Conservation (phyloP, 2,888 invertebrate species). For the Adela reaumurella region DNA sequence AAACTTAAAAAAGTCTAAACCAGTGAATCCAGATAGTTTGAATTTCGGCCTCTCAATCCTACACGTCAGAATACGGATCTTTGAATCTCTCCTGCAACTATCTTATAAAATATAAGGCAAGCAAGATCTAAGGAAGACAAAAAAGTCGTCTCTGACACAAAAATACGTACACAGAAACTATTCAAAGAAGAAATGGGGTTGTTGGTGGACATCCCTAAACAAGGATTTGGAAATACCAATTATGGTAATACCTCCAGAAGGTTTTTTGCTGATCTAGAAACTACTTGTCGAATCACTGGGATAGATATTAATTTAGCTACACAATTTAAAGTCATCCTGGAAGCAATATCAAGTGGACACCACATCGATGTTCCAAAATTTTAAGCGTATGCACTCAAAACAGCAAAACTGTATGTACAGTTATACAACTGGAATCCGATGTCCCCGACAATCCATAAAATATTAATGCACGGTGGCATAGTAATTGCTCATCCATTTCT, state of each 20-base stretch:
- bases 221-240: constrained; percentile 18
- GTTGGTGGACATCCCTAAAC: constrained; percentile 16
- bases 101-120: constrained; percentile 12
- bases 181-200: constrained; percentile 13
- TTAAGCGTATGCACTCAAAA: constrained; percentile 3
- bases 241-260: constrained; percentile 18
- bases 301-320: constrained; percentile 11
- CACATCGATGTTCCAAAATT: constrained; percentile 9
- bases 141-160: constrained; percentile 5
- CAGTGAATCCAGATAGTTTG: constrained; percentile 2
- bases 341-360: constrained; percentile 7
- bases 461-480: constrained; percentile 14
- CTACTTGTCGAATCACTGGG: constrained; percentile 17
- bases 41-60: constrained; percentile 6
- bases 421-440: constrained; percentile 17
- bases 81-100: constrained; percentile 7
- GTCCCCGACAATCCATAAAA: constrained; percentile 17
- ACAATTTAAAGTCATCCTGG: constrained; percentile 9
- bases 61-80: constrained; percentile 1
- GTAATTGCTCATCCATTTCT: constrained; percentile 14
- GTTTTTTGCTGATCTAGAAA: constrained; percentile 14
- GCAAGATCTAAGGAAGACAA: constrained; percentile 8
- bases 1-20: constrained; percentile 4
- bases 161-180: constrained; percentile 11
- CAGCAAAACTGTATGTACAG: constrained; percentile 14